A percentile compares a stretch with the other conserved stretches of the same genome.
phyloP scores from a whole-genome alignment of 2,113 vertebrate species.

The Cyanoderma ruficeps region DNA sequence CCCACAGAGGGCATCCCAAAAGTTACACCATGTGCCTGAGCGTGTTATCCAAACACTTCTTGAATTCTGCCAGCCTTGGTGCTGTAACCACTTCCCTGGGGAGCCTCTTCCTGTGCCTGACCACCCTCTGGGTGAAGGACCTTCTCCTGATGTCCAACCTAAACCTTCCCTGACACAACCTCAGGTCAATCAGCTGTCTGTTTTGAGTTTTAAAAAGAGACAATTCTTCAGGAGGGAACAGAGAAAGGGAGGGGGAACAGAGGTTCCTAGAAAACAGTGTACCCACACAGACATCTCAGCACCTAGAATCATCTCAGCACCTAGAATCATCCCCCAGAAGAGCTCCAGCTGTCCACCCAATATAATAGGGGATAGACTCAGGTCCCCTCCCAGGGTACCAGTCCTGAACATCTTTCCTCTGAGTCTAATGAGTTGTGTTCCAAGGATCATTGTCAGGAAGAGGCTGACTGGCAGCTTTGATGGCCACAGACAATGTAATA shows the following conservation, averaged over 20 bases:
- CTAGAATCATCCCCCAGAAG: not conserved
- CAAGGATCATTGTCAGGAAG: not conserved
- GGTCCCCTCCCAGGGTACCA: not conserved
- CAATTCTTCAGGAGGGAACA: not conserved
- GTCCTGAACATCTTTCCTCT: not conserved
- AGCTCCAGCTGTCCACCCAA: not conserved
- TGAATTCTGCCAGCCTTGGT: not conserved
- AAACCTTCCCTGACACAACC: not conserved
- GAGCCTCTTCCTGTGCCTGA: not conserved
- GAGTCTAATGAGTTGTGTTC: not conserved
- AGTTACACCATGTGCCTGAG: not conserved
- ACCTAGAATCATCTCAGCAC: not conserved
- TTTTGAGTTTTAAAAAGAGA: not conserved
- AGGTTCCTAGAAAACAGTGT: not conserved
- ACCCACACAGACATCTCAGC: not conserved
- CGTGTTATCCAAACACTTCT: not conserved
- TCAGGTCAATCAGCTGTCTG: not conserved
- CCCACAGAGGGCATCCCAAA: not conserved
- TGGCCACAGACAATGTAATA: not conserved
- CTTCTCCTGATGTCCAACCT: not conserved
- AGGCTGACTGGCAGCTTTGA: not conserved
- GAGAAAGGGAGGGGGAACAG: not conserved
- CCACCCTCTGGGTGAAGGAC: not conserved
- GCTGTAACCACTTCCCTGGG: not conserved
- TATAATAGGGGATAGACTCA: not conserved